Percentiles rank a stretch among this genome's conserved stretches.
phyloP scores from a whole-genome alignment of 2,888 invertebrate genomes.

The Phasia obesa region DNA sequence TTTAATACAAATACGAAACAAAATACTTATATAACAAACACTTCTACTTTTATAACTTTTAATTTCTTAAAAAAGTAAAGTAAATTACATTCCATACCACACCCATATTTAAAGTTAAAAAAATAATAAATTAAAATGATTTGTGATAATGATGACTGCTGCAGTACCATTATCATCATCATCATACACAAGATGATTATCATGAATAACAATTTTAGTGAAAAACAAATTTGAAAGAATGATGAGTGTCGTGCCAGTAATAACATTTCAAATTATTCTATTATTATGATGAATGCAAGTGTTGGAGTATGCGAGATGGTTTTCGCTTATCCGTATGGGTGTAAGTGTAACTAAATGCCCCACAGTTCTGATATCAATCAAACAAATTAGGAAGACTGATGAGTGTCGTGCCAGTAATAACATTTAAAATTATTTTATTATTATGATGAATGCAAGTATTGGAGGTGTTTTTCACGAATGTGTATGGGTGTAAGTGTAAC shows the following conservation, averaged over 20 bases:
- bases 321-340: no score
- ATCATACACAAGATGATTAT: conserved; percentile 24
- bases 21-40: no score
- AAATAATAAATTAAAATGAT: conserved; percentile 4
- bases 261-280: conserved; percentile 57
- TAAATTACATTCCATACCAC: conserved; percentile 35
- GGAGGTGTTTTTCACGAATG: no score
- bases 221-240: conserved; percentile 16
- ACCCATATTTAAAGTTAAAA: conserved; percentile 11
- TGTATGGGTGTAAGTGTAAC: not conserved
- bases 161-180: conserved; percentile 20
- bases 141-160: conserved; percentile 15
- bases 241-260: conserved; percentile 53
- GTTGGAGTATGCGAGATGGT: not conserved
- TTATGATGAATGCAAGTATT: no score
- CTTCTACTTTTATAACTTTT: not conserved
- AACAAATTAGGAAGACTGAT: no score
- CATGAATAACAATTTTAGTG: conserved; percentile 18
- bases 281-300: not conserved
- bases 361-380: not conserved
- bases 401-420: no score
- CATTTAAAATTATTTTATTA: no score
- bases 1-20: no score
- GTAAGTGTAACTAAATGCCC: not conserved
- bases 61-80: conserved; percentile 10